A percentile compares a stretch with the other conserved stretches of the same genome.
Conservation (phyloP, 37 sponge, comb jelly and placozoan genomes). For the Halichondria panicea region DNA sequence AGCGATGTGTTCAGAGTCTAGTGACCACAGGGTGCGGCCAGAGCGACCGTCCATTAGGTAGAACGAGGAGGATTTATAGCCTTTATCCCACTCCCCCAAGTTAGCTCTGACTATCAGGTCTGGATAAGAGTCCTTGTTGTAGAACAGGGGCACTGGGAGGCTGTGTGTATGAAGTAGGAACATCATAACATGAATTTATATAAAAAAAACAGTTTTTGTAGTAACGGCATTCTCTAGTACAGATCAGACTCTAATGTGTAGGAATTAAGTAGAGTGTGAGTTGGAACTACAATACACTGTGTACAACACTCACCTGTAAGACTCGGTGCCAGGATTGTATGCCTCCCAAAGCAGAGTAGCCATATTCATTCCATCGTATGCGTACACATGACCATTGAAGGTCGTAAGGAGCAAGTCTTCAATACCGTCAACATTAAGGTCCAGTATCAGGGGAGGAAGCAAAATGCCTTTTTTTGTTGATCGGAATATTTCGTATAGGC, state of each 20-base stretch:
- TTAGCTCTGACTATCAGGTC: constrained; percentile 67
- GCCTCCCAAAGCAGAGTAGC: constrained; percentile 53
- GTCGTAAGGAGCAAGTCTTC: constrained; percentile 60
- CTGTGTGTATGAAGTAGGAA: too few relatives aligned
- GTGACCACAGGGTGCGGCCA: constrained; percentile 60
- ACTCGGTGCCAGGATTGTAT: constrained; percentile 57
- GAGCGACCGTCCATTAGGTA: constrained; percentile 60
- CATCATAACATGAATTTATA: too few relatives aligned
- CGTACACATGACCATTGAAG: constrained; percentile 46
- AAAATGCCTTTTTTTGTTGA: constrained; percentile 53
- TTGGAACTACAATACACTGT: not conserved
- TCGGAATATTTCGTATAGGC: constrained; percentile 50
- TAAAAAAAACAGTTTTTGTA: too few relatives aligned
- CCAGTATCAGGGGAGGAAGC: constrained; percentile 75
- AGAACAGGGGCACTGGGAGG: constrained; percentile 70
- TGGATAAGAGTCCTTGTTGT: constrained; percentile 62
- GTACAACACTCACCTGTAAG: constrained; percentile 77
- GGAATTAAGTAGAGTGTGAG: not conserved
- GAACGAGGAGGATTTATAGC: constrained; percentile 56
- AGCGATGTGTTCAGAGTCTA: constrained; percentile 37
- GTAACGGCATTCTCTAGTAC: not conserved
- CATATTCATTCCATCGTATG: constrained; percentile 40
- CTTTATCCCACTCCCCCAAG: constrained; percentile 54
- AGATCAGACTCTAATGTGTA: not conserved
- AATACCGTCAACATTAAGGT: constrained; percentile 55